These are phyloP conservation scores for Erannis defoliaria DNA, from an alignment of 2,888 invertebrate genomes.

Conservation along the genomic window DNA sequence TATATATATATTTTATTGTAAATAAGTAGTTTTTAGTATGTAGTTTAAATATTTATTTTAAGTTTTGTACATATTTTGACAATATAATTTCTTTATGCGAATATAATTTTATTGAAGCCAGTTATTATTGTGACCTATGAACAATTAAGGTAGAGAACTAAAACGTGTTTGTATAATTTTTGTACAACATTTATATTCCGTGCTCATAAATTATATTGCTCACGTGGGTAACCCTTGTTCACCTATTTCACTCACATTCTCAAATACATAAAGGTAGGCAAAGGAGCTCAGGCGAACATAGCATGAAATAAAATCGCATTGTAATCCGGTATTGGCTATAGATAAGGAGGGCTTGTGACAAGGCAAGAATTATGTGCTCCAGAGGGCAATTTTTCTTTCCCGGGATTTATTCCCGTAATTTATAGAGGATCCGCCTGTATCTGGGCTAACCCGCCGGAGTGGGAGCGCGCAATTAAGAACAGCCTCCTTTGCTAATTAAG, in stretches of 20 bases:
- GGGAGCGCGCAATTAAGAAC: slow-evolving; percentile 77
- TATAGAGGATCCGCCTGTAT: slow-evolving; percentile 86
- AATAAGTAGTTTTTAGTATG: too few relatives aligned
- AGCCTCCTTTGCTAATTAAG: slow-evolving; percentile 71
- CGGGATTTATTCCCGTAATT: slow-evolving; percentile 86
- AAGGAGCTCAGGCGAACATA: slow-evolving; percentile 67
- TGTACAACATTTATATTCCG: slow-evolving; percentile 13
- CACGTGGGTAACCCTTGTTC: slow-evolving; percentile 21
- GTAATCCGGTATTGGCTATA: slow-evolving; percentile 86
- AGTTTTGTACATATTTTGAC: too few relatives aligned
- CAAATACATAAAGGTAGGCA: slow-evolving; percentile 29
- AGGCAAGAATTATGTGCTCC: slow-evolving; percentile 87
- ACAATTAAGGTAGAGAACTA: too few relatives aligned
- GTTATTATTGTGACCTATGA: too few relatives aligned
- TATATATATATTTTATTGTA: too few relatives aligned
- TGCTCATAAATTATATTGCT: slow-evolving; percentile 22
- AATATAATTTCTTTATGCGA: too few relatives aligned
- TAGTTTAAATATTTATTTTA: too few relatives aligned
- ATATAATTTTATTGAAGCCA: too few relatives aligned
- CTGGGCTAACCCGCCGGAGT: slow-evolving; percentile 82
- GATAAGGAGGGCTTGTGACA: slow-evolving; percentile 87
- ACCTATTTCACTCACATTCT: slow-evolving; percentile 25
- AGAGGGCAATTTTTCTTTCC: slow-evolving; percentile 86
- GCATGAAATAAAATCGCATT: slow-evolving; percentile 85
- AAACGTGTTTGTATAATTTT: neutral